Percentiles rank a stretch among this genome's conserved stretches.
These are phyloP conservation scores for Petrocephalus zakoni DNA, from an alignment of 2,113 vertebrate genomes.

Conservation along the genomic window DNA sequence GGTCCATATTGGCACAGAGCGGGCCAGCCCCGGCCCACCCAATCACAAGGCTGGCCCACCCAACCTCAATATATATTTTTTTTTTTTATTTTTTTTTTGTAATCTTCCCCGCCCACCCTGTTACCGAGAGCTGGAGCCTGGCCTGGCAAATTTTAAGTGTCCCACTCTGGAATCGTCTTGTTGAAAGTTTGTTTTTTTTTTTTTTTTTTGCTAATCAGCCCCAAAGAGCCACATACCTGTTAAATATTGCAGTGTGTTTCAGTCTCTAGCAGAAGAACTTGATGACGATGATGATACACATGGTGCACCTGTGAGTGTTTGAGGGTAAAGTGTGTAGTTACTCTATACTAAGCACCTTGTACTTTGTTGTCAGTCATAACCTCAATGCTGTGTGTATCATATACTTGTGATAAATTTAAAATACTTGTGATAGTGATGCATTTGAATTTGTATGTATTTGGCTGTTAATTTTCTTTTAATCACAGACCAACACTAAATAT, in stretches of 20 bases:
- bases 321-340: not conserved
- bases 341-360: not conserved
- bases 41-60: too few species aligned
- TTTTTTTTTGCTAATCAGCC: conserved; percentile 5
- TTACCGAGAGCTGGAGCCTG: too few species aligned
- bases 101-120: too few species aligned
- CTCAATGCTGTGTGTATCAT: not conserved
- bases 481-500: conserved; percentile 33
- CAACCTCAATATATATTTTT: too few species aligned
- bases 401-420: not conserved
- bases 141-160: too few species aligned
- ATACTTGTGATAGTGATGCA: conserved; percentile 11
- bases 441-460: conserved; percentile 14
- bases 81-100: too few species aligned
- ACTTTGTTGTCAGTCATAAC: not conserved
- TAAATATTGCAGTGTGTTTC: not conserved
- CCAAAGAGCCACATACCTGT: conserved; percentile 19
- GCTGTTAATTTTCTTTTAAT: not conserved
- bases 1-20: not conserved
- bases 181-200: conserved; percentile 10
- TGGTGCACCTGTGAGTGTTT: not conserved
- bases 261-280: not conserved
- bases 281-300: not conserved
- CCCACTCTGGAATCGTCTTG: not conserved
- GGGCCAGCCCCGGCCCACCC: too few species aligned